These are phyloP conservation scores for Cerceris ruficornis DNA, from an alignment of 2,888 invertebrate genomes.

Conservation along the genomic window DNA sequence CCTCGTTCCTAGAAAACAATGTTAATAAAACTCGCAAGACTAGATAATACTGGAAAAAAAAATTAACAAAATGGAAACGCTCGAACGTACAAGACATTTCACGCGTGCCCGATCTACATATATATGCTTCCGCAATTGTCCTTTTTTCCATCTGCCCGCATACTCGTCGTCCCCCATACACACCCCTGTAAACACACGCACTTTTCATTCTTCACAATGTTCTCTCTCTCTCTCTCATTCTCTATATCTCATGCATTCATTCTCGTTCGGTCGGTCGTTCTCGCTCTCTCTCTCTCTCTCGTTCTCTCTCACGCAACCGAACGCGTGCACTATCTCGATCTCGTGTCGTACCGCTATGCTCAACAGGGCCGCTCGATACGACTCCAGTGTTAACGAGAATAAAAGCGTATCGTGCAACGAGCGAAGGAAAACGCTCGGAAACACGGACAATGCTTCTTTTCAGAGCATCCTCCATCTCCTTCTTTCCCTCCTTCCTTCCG, in stretches of 20 bases:
- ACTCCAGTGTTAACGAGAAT: conserved; percentile 40
- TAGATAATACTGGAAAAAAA: conserved; percentile 81
- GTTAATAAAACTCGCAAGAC: conserved; percentile 73
- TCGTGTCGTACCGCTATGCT: conserved; percentile 24
- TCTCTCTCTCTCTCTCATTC: background rate
- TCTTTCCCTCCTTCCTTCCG: conserved; percentile 4
- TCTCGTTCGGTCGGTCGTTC: conserved; percentile 20
- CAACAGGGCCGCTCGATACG: conserved; percentile 39
- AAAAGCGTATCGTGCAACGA: conserved; percentile 38
- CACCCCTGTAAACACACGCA: conserved; percentile 22
- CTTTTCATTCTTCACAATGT: background rate
- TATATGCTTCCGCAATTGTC: conserved; percentile 43
- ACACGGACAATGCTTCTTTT: conserved; percentile 56
- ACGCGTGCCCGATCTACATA: conserved; percentile 12
- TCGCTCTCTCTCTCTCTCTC: background rate
- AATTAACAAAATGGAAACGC: conserved; percentile 76
- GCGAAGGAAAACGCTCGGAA: conserved; percentile 53
- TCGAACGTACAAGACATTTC: conserved; percentile 53
- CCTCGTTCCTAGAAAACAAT: conserved; percentile 42
- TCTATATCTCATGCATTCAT: conserved; percentile 5
- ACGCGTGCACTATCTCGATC: conserved; percentile 49
- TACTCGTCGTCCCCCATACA: conserved; percentile 44
- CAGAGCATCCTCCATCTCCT: conserved; percentile 31
- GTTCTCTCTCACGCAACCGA: background rate
- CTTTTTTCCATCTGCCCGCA: conserved; percentile 52